phyloP scores from a whole-genome alignment of 2,113 vertebrate species.

The Daphoenositta chrysoptera region DNA sequence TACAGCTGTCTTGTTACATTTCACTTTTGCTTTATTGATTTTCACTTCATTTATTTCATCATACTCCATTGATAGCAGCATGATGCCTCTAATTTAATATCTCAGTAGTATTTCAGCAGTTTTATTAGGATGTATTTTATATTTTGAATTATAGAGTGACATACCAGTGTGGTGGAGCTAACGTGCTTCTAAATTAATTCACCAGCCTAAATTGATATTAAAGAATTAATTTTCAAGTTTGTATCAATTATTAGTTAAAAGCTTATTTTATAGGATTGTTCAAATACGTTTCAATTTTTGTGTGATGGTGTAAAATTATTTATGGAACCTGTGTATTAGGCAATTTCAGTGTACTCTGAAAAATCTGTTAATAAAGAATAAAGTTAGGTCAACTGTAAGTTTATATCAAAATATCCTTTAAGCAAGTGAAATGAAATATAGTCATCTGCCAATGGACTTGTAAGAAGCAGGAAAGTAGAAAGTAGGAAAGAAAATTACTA shows the following conservation, averaged over 20 bases:
- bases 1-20: neutral
- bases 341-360: neutral
- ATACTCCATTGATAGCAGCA: neutral
- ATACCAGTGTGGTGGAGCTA: neutral
- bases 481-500: neutral
- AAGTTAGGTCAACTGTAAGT: neutral
- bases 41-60: neutral
- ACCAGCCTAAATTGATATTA: neutral
- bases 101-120: neutral
- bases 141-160: neutral
- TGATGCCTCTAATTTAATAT: neutral
- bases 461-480: neutral
- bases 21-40: neutral
- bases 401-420: neutral
- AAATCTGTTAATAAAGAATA: neutral
- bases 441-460: neutral
- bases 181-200: neutral
- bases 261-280: neutral
- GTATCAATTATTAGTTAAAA: neutral
- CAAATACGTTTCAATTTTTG: neutral
- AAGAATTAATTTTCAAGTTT: neutral
- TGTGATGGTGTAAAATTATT: neutral
- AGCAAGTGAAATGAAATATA: neutral
- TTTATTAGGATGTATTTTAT: neutral
- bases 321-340: neutral